Conservation (phyloP, 1,140 invertebrate species). For the Latrodectus geometricus region DNA sequence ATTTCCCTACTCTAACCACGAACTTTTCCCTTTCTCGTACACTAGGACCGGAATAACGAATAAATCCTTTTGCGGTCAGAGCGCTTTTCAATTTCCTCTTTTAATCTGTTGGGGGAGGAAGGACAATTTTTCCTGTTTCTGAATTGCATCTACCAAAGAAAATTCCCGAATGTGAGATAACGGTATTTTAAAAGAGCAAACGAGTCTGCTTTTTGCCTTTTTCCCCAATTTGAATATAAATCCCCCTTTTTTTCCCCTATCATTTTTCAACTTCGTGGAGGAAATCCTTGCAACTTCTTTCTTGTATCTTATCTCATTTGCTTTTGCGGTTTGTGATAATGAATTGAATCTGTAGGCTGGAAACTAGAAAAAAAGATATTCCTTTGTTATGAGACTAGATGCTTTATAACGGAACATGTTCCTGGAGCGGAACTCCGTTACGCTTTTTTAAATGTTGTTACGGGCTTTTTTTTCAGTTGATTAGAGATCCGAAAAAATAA, state of each 20-base stretch:
- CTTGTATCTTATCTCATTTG: constrained; percentile 9
- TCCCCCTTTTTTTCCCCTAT: neutral
- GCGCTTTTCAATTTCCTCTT: constrained; percentile 57
- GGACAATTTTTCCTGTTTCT: constrained; percentile 5
- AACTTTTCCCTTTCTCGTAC: constrained; percentile 27
- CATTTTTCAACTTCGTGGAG: constrained; percentile 32
- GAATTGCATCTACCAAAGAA: constrained; percentile 38
- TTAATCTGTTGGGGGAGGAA: constrained; percentile 16
- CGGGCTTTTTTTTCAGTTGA: constrained; percentile 15
- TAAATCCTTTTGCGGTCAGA: constrained; percentile 57
- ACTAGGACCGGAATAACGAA: constrained; percentile 46
- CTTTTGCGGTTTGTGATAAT: constrained; percentile 19
- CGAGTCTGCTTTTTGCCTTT: constrained; percentile 15
- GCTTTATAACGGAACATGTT: neutral
- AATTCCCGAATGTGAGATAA: constrained; percentile 30
- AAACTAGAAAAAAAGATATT: constrained; percentile 18
- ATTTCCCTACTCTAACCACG: constrained; percentile 51
- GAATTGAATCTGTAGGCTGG: constrained; percentile 40
- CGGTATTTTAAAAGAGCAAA: constrained; percentile 39
- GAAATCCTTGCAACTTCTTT: constrained; percentile 25
- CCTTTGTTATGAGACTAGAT: neutral
- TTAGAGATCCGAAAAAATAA: neutral
- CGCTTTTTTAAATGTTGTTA: neutral
- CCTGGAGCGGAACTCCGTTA: neutral
- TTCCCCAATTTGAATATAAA: constrained; percentile 39